These are phyloP conservation scores for Mya arenaria DNA, from an alignment of 1,140 invertebrate genomes.

Conservation along the genomic window DNA sequence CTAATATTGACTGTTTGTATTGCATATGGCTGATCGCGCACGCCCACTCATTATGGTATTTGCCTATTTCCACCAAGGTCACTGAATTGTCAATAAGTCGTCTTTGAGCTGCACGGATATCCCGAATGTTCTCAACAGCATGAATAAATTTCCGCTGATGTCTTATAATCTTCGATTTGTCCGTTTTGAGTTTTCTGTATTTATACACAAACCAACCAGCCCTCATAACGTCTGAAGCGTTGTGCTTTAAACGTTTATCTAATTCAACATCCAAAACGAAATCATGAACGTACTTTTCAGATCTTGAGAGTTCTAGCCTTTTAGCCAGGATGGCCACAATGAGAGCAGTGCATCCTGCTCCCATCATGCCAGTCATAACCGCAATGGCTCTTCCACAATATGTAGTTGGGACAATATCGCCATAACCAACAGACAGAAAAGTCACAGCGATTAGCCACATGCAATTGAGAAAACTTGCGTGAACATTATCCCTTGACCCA, in stretches of 20 bases:
- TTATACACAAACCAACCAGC: constrained; percentile 79
- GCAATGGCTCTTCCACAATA: constrained; percentile 79
- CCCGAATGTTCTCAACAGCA: constrained; percentile 77
- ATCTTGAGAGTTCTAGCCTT: constrained; percentile 79
- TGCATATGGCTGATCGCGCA: constrained; percentile 58
- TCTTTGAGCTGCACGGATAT: constrained; percentile 75
- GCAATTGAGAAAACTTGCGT: constrained; percentile 76
- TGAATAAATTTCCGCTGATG: constrained; percentile 74
- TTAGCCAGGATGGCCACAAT: constrained; percentile 80
- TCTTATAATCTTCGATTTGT: constrained; percentile 52
- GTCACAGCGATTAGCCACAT: constrained; percentile 81
- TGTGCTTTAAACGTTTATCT: constrained; percentile 75
- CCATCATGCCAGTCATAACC: constrained; percentile 79
- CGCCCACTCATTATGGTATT: constrained; percentile 66
- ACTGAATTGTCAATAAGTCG: constrained; percentile 74
- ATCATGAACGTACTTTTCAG: constrained; percentile 80
- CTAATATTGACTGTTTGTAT: constrained; percentile 64
- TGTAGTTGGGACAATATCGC: constrained; percentile 80
- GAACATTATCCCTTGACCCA: constrained; percentile 57
- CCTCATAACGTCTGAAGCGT: constrained; percentile 79
- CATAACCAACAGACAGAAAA: constrained; percentile 80
- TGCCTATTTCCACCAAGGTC: constrained; percentile 76
- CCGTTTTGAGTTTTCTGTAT: constrained; percentile 57
- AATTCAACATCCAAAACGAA: constrained; percentile 79
- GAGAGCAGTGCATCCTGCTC: constrained; percentile 79